These are phyloP conservation scores for Sakesphorus luctuosus DNA, from an alignment of 2,113 vertebrate genomes.

Conservation along the genomic window DNA sequence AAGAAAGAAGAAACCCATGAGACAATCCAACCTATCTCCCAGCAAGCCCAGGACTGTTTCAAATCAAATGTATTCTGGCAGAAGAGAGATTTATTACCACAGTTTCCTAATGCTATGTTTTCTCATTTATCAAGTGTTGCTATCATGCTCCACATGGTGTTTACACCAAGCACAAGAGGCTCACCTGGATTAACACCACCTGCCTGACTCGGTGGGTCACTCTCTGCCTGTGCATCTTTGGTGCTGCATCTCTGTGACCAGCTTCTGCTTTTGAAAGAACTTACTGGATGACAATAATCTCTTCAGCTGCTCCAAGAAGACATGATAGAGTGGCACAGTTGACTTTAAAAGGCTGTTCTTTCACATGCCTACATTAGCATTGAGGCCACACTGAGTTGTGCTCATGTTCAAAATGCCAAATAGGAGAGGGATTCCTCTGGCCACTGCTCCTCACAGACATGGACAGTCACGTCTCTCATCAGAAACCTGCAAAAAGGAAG, in stretches of 20 bases:
- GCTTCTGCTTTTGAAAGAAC: background rate
- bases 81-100: constrained; percentile 26
- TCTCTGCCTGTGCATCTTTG: rapidly evolving
- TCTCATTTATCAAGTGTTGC: background rate
- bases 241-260: background rate
- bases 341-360: background rate
- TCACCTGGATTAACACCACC: background rate
- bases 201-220: background rate
- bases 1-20: background rate
- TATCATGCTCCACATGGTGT: background rate
- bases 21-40: background rate
- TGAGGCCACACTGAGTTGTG: background rate
- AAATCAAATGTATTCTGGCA: background rate
- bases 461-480: background rate
- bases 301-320: background rate
- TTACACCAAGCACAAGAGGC: background rate
- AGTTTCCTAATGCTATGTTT: background rate
- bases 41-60: constrained; percentile 21
- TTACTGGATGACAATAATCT: background rate
- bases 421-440: background rate
- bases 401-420: background rate
- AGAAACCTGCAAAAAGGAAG: background rate
- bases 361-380: rapidly evolving
- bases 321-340: rapidly evolving
- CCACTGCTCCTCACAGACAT: background rate